Evolutionary conservation across 2,888 invertebrate genomes (phyloP).

Genomic region (Crocallis elinguaria): DNA sequence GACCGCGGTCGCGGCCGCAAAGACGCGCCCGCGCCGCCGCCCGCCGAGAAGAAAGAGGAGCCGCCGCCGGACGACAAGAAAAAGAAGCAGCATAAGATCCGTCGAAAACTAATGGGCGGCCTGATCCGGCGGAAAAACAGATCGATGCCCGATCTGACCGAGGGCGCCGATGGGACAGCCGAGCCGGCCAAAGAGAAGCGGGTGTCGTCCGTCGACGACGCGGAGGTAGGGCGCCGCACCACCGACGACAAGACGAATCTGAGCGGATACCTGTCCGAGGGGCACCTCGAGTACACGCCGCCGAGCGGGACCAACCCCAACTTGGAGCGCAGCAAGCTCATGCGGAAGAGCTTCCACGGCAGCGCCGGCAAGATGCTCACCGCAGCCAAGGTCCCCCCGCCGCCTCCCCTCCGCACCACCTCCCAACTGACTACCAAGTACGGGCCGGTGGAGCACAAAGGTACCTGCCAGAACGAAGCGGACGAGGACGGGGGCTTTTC

Average conservation of each 20-base stretch:
- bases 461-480: constrained; percentile 71
- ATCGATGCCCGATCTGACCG: constrained; percentile 96
- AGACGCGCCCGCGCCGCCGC: constrained; percentile 88
- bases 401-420: constrained; percentile 93
- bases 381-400: constrained; percentile 93
- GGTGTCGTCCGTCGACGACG: constrained; percentile 89
- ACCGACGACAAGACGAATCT: constrained; percentile 85
- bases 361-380: constrained; percentile 92
- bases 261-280: constrained; percentile 94
- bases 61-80: constrained; percentile 88
- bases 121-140: constrained; percentile 94
- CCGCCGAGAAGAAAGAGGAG: constrained; percentile 85
- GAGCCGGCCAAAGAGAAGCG: constrained; percentile 72
- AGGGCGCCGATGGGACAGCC: constrained; percentile 87
- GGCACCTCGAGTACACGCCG: constrained; percentile 91
- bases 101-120: constrained; percentile 95
- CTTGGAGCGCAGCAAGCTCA: constrained; percentile 92
- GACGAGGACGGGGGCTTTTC: constrained; percentile 80
- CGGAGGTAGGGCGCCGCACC: constrained; percentile 88
- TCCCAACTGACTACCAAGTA: constrained; percentile 92
- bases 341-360: constrained; percentile 95
- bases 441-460: constrained; percentile 80
- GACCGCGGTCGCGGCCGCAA: constrained; percentile 91
- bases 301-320: constrained; percentile 90
- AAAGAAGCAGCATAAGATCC: constrained; percentile 96